Evolutionary conservation across 2,888 invertebrate species (phyloP).

Genomic region (Nymphalis polychloros): DNA sequence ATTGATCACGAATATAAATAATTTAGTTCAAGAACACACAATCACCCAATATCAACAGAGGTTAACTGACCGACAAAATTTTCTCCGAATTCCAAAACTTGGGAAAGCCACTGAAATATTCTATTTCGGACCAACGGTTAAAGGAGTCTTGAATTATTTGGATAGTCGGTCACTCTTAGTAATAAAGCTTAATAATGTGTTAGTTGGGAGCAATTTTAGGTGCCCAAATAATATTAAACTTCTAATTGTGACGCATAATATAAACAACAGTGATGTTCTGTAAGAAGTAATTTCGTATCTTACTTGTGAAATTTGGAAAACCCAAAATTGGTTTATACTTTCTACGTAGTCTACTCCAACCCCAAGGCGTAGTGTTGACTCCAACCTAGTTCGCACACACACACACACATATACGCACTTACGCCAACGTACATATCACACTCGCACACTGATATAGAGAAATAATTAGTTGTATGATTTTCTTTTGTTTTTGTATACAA

Average conservation of each 20-base stretch:
- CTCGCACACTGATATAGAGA: too few species aligned
- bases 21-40: constrained; percentile 1
- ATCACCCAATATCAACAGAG: not conserved
- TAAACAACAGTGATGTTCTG: not conserved
- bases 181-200: constrained; percentile 1
- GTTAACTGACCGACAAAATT: constrained; percentile 13
- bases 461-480: too few species aligned
- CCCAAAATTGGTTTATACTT: too few species aligned
- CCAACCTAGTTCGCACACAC: too few species aligned
- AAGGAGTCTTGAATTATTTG: constrained; percentile 50
- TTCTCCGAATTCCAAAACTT: constrained; percentile 47
- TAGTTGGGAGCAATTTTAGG: not conserved
- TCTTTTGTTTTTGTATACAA: too few species aligned
- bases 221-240: not conserved
- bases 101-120: constrained; percentile 55
- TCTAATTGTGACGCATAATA: not conserved
- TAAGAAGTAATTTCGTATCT: too few species aligned
- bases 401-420: too few species aligned
- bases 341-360: too few species aligned
- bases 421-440: too few species aligned
- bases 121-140: constrained; percentile 51
- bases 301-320: too few species aligned
- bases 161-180: constrained; percentile 23
- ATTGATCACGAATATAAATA: not conserved
- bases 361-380: too few species aligned